Conservation (phyloP, 1,140 invertebrate genomes). For the Fopius arisanus region DNA sequence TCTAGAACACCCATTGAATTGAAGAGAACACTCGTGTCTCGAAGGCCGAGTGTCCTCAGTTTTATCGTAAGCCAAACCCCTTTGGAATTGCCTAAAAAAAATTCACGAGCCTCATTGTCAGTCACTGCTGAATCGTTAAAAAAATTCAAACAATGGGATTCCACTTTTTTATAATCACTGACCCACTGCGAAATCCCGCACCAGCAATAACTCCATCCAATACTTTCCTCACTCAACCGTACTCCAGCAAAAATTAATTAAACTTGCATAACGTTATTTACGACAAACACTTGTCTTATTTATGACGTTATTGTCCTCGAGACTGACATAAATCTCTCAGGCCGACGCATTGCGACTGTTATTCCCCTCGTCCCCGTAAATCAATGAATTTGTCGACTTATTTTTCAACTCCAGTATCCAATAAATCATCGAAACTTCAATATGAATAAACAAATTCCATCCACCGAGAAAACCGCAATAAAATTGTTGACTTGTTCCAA, state of each 20-base stretch:
- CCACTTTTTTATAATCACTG: not conserved
- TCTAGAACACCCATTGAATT: slow-evolving; percentile 2
- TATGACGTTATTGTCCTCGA: not conserved
- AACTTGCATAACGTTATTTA: not conserved
- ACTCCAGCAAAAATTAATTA: not conserved
- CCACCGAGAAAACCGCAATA: not conserved
- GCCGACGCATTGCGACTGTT: not conserved
- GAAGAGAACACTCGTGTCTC: not conserved
- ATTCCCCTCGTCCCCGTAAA: not conserved
- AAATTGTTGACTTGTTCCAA: too few species aligned
- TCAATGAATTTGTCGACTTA: not conserved
- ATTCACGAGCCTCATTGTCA: not conserved
- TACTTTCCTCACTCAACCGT: not conserved
- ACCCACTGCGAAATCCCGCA: not conserved
- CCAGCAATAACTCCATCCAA: not conserved
- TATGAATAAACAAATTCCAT: too few species aligned
- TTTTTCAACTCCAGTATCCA: not conserved
- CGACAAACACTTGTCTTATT: not conserved
- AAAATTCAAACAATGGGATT: slow-evolving; percentile 5
- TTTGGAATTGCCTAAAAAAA: slow-evolving; percentile 12
- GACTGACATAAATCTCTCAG: not conserved
- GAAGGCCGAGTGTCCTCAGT: too few species aligned
- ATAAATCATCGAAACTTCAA: too few species aligned
- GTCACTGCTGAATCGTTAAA: slow-evolving; percentile 14
- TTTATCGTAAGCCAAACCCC: not conserved